phyloP scores from a whole-genome alignment of 2,888 invertebrate genomes.

The Rhimphoctona megacephalus region DNA sequence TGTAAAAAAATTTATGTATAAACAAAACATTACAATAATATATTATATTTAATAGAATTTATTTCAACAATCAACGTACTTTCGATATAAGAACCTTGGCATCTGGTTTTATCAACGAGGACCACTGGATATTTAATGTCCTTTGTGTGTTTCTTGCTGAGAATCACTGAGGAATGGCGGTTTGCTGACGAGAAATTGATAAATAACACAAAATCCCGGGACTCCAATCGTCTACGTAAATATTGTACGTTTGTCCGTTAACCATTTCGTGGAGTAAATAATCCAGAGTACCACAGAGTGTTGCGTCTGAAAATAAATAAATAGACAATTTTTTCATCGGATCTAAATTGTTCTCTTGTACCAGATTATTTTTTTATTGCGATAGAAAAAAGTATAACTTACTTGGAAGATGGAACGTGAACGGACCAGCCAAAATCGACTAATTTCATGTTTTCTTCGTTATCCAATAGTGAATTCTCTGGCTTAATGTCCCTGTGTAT shows the following conservation, averaged over 20 bases:
- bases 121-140: constrained; percentile 89
- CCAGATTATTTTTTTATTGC: not conserved
- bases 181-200: constrained; percentile 95
- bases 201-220: constrained; percentile 95
- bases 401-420: constrained; percentile 93
- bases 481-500: constrained; percentile 97
- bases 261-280: constrained; percentile 99
- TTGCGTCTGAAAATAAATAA: constrained; percentile 87
- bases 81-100: constrained; percentile 92
- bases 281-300: constrained; percentile 97
- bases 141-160: constrained; percentile 89
- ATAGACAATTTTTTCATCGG: not conserved
- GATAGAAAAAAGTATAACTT: constrained; percentile 67
- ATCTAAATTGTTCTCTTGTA: not conserved
- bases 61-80: constrained; percentile 84
- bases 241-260: constrained; percentile 91
- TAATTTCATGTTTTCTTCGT: constrained; percentile 92
- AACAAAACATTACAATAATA: not conserved
- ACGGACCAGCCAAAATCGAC: constrained; percentile 99
- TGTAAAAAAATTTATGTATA: no score
- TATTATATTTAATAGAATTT: no score
- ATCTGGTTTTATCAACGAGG: constrained; percentile 88
- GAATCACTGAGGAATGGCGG: constrained; percentile 96
- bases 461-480: constrained; percentile 93
- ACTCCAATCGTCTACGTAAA: constrained; percentile 97